A percentile compares a stretch with the other conserved stretches of the same genome.
These are phyloP conservation scores for Rostratula benghalensis DNA, from an alignment of 2,113 vertebrate genomes.

Conservation along the genomic window DNA sequence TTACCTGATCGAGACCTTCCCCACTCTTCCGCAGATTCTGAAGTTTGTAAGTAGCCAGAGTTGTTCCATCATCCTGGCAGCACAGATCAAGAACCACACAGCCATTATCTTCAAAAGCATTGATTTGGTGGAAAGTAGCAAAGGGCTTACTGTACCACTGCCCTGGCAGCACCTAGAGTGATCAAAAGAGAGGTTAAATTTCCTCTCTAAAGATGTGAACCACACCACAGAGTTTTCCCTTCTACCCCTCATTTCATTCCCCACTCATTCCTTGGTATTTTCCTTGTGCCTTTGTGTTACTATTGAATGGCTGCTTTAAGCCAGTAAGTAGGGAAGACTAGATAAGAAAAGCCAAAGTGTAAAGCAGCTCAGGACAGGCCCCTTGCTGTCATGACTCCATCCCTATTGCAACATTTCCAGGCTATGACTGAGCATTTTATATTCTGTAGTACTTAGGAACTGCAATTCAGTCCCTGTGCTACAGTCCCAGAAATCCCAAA, in stretches of 20 bases:
- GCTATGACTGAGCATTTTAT: background rate
- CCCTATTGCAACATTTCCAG: background rate
- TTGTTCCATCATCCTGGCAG: slow-evolving; percentile 81
- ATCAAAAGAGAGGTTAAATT: background rate
- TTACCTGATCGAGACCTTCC: slow-evolving; percentile 85
- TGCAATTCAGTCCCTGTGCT: background rate
- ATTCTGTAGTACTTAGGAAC: background rate
- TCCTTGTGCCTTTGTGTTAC: background rate
- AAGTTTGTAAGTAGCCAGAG: slow-evolving; percentile 76
- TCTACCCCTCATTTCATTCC: background rate
- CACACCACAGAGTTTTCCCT: background rate
- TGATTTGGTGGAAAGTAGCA: slow-evolving; percentile 89
- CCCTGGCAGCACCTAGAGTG: slow-evolving; percentile 74
- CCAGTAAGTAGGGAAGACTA: background rate
- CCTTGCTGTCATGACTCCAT: background rate
- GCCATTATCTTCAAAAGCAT: slow-evolving; percentile 86
- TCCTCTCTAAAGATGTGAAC: background rate
- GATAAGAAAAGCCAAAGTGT: background rate
- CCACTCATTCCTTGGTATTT: background rate
- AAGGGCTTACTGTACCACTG: slow-evolving; percentile 78
- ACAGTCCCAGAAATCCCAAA: background rate
- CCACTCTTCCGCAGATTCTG: slow-evolving; percentile 87
- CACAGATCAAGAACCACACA: slow-evolving; percentile 88
- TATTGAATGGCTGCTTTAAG: background rate
- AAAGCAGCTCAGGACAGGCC: background rate